Percentiles rank a stretch among this genome's conserved stretches.
These are phyloP conservation scores for Drosophila cracens DNA, from an alignment of 2,888 invertebrate species.

Conservation along the genomic window DNA sequence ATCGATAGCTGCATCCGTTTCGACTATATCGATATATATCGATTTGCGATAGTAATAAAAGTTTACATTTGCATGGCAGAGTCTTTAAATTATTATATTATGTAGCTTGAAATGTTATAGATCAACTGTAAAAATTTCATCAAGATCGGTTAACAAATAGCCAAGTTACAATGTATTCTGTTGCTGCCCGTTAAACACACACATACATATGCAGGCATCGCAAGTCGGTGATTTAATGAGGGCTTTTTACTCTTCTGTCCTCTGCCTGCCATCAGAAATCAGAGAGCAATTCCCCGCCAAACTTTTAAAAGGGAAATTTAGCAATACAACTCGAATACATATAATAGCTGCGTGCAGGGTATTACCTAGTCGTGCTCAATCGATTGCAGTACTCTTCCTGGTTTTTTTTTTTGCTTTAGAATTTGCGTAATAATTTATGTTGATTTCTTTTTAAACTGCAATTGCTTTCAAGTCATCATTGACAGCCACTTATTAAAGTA, in stretches of 20 bases:
- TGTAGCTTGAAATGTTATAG: background rate
- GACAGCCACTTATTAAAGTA: constrained; percentile 64
- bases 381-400: background rate
- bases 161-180: background rate
- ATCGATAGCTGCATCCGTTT: background rate
- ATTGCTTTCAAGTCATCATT: constrained; percentile 57
- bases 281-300: background rate
- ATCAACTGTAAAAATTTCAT: background rate
- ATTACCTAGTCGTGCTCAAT: background rate
- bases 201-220: background rate
- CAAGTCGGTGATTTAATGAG: background rate
- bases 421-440: constrained; percentile 47
- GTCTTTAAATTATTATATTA: background rate
- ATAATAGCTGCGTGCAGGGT: background rate
- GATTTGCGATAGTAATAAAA: background rate
- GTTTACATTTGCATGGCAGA: background rate
- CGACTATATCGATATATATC: background rate
- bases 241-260: background rate
- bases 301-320: background rate
- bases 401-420: constrained; percentile 2
- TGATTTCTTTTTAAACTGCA: constrained; percentile 46
- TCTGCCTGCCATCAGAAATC: background rate
- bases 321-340: background rate
- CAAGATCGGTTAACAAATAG: background rate
- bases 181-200: background rate